Conservation (phyloP, 1,140 invertebrate species). For the Bilobella aurantiaca region DNA sequence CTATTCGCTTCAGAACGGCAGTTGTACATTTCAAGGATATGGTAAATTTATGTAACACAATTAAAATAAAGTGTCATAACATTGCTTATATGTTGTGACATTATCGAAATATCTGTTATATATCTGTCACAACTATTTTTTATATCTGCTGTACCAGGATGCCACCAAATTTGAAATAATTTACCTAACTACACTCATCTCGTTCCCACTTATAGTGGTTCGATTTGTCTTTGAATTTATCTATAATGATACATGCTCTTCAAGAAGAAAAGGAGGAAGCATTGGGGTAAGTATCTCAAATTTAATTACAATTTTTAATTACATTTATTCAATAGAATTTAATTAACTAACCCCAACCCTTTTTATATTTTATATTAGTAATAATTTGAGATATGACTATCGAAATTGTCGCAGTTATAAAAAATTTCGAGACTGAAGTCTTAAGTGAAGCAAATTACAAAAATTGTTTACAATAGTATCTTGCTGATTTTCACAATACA, state of each 20-base stretch:
- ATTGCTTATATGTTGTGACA: constrained; percentile 29
- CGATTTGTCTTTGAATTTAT: constrained; percentile 72
- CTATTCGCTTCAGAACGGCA: constrained; percentile 55
- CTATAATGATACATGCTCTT: constrained; percentile 55
- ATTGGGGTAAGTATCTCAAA: constrained; percentile 11
- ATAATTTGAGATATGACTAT: too few relatives aligned
- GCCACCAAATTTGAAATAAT: background rate
- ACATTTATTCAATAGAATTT: background rate
- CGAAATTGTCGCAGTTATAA: too few relatives aligned
- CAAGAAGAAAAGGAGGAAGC: background rate
- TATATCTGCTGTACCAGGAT: background rate
- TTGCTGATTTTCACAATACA: too few relatives aligned
- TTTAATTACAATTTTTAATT: too few relatives aligned
- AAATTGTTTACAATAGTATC: too few relatives aligned
- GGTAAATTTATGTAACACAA: too few relatives aligned
- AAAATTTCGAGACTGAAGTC: too few relatives aligned
- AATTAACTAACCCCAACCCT: background rate
- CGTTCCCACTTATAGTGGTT: constrained; percentile 58
- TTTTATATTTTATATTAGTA: constrained; percentile 27
- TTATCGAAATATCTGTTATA: background rate
- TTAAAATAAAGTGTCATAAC: too few relatives aligned
- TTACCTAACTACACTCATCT: constrained; percentile 62
- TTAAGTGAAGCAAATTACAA: too few relatives aligned
- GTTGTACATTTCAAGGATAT: constrained; percentile 59
- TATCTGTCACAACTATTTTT: background rate